These are phyloP conservation scores for Nemurella pictetii DNA, from an alignment of 2,888 invertebrate species.

Conservation along the genomic window DNA sequence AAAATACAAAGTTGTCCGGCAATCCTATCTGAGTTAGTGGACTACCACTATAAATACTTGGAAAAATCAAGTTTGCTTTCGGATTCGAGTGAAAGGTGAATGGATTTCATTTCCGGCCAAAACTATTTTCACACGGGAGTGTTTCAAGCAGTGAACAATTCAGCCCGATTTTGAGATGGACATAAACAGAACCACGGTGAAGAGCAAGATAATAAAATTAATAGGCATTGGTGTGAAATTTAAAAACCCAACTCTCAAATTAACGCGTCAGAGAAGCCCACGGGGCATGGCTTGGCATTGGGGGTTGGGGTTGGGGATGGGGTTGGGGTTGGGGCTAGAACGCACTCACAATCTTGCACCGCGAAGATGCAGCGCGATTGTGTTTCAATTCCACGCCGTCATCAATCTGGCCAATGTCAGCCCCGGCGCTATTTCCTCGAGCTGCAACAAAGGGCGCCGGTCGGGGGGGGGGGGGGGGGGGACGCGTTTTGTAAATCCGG, in stretches of 20 bases:
- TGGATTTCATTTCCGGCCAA: no score
- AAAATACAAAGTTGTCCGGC: not conserved
- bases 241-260: no score
- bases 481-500: conserved; percentile 18
- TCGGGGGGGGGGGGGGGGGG: not conserved
- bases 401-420: conserved; percentile 3
- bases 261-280: no score
- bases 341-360: not conserved
- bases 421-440: not conserved
- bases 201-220: no score
- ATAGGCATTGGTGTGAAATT: no score
- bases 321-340: not conserved
- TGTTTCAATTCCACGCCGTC: not conserved
- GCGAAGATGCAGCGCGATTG: conserved; percentile 1
- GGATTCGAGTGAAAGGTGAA: no score
- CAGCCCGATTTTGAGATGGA: no score
- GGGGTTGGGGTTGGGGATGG: not conserved
- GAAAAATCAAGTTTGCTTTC: no score
- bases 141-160: no score
- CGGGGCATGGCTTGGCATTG: not conserved
- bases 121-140: no score
- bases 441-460: not conserved
- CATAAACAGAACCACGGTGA: no score
- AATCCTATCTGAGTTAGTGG: not conserved
- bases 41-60: not conserved